Base-by-base conservation (phyloP, 1,140 invertebrate species). In the Ptiloglossa arizonensis region DNA sequence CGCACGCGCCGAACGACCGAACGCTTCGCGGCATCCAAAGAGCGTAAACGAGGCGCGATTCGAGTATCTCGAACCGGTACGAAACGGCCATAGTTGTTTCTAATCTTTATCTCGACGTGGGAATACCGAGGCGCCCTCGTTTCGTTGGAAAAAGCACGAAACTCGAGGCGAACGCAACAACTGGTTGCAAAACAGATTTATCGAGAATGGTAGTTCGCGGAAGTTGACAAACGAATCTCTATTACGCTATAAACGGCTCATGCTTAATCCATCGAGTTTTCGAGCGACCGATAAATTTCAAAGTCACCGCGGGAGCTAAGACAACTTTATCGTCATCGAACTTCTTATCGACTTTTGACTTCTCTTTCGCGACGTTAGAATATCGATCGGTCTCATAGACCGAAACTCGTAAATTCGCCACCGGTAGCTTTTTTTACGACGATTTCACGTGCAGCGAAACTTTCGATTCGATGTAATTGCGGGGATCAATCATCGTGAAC, bases 191-290 rank as follows among this genome's bases (percentile, higher is more conserved):
- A 67, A 75, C 50, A 38, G 17, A 32, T 35, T 69, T 69, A 69
- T 69, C 73, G 19, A 15, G 11, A 0, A 11, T 4, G 46, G 15
- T 32, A 24, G 52, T 69, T 59, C 29, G 17, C 48, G 64, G 41
- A 75, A 68, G 29, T 41, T 75, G 29, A 15, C 32, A 19, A 27
- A 48, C 41, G 60, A 50, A 15, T 8, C 1, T 44, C 17, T 29
- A 17, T n/a, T 17, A 44, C 15, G 15, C 41, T 27, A 41, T 56
- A 67, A 75, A 68, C 19, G 52, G 38, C 11, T 72, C 6, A 19
- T 27, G 27, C n/a, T 5, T 75, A 66, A 75, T 75, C 73, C 17
- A 6, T 27, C 9, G 0, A 48, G 72, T 63, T 57, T 57, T 54
- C 19, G 15, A 50, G 17, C 29, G 8, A 5, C 17, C 32, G 59